Evolutionary conservation across 1,140 invertebrate species (phyloP).

Genomic region (Drosophila tropicalis): DNA sequence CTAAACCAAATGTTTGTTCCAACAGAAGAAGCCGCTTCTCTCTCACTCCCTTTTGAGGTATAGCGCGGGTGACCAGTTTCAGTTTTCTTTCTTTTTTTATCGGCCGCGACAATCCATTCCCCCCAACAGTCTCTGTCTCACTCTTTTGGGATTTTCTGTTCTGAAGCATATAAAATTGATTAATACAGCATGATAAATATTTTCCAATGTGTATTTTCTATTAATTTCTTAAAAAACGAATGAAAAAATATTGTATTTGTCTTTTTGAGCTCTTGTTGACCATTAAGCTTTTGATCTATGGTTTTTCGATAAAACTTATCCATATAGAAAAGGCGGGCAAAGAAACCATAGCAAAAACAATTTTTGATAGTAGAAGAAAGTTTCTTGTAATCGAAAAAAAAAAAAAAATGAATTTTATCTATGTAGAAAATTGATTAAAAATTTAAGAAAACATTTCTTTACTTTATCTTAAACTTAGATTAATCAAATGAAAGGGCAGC

Average conservation of each 20-base stretch:
- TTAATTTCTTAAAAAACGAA: constrained; percentile 34
- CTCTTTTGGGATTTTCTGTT: constrained; percentile 17
- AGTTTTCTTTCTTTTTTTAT: constrained; percentile 58
- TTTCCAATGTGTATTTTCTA: constrained; percentile 31
- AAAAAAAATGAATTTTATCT: constrained; percentile 47
- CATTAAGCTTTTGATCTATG: constrained; percentile 75
- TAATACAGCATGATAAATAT: constrained; percentile 80
- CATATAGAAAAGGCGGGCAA: constrained; percentile 24
- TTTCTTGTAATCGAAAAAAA: constrained; percentile 42
- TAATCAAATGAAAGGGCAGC: not conserved
- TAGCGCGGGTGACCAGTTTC: constrained; percentile 60
- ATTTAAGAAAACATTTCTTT: constrained; percentile 11
- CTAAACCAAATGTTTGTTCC: constrained; percentile 67
- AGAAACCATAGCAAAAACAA: constrained; percentile 42
- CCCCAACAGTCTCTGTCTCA: constrained; percentile 19
- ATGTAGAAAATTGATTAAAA: constrained; percentile 42
- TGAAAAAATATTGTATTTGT: not conserved
- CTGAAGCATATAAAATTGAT: constrained; percentile 77
- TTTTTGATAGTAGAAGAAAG: constrained; percentile 32
- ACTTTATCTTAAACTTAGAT: constrained; percentile 17
- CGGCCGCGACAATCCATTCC: constrained; percentile 31
- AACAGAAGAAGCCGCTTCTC: constrained; percentile 56
- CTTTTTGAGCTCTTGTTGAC: constrained; percentile 36
- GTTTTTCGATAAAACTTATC: constrained; percentile 56
- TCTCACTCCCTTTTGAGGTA: constrained; percentile 40